Conservation (phyloP, 2,888 invertebrate genomes). For the Priocnemis perturbator region DNA sequence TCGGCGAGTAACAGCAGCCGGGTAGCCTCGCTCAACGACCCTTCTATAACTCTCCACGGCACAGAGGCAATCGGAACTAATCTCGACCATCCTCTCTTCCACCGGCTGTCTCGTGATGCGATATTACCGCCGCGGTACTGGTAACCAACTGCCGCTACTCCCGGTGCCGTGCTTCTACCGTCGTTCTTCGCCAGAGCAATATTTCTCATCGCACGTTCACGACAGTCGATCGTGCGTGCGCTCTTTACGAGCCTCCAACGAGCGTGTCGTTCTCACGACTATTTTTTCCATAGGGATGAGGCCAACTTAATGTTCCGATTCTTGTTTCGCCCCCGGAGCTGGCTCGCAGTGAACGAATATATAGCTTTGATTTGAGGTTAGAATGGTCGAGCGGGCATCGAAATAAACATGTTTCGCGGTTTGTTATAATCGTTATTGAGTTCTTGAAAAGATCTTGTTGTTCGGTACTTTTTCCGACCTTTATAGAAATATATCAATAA, state of each 20-base stretch:
- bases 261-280: too few species aligned
- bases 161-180: conserved; percentile 18
- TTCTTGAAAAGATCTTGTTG: too few species aligned
- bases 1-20: conserved; percentile 43
- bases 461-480: too few species aligned
- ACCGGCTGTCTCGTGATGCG: conserved; percentile 43
- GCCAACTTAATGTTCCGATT: too few species aligned
- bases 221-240: conserved; percentile 27
- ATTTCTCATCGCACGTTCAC: conserved; percentile 15
- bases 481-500: too few species aligned
- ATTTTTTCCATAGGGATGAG: too few species aligned
- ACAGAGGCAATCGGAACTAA: conserved; percentile 71
- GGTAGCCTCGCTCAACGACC: conserved; percentile 37
- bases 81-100: conserved; percentile 62
- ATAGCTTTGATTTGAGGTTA: too few species aligned
- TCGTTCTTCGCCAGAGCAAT: conserved; percentile 20
- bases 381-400: too few species aligned
- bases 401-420: too few species aligned
- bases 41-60: conserved; percentile 65
- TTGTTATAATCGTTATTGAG: too few species aligned
- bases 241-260: background rate
- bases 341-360: too few species aligned
- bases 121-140: conserved; percentile 50
- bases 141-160: conserved; percentile 36
- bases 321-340: too few species aligned